Base-by-base conservation (phyloP, 2,113 vertebrate species). In the Cololabis saira region DNA sequence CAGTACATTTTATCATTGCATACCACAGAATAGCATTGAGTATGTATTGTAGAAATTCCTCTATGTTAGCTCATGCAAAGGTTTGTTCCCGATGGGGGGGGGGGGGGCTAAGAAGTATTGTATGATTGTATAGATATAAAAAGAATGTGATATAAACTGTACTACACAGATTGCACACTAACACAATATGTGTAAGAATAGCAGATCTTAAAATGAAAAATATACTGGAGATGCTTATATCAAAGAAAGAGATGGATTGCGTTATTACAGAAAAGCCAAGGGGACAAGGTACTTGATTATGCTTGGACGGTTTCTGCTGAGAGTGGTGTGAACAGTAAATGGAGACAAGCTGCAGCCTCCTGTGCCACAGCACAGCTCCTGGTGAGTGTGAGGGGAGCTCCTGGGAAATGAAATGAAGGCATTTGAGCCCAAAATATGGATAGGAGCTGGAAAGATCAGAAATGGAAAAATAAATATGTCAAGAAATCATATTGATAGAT, bases 111-210 rank as follows among this genome's bases (percentile, higher is more conserved):
- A 45, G 71, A 61, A 79, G 62, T 83, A 81, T 79, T 83, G 83
- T 87, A 70, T 61, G 84, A 89, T 88, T 90, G 79, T 89, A 82
- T 74, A 84, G 78, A 69, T 75, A 65, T 74, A 74, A 78, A 62
- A 75, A 87, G 84, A 89, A 87, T 90, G 90, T 89, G 82, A 86
- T 74, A 64, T 68, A 62, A 87, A 81, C 69, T 83, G 77, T 82
- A 80, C 41, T 74, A 56, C 85, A 87, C 77, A 61, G 61, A 69
- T 64, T 61, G 60, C 77, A 87, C 75, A 56, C 67, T 5, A 45
- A 72, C 59, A 55, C 51, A 21, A 17, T 47, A 81, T 47, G 60
- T 65, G 78, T 70, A 59, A 60, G 68, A 78, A 71, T 64, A 73
- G 70, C 84, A 64, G 71, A 61, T 55, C 5, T 72, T 65, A 37